These are phyloP conservation scores for Boloria selene DNA, from an alignment of 2,888 invertebrate genomes.

Conservation along the genomic window DNA sequence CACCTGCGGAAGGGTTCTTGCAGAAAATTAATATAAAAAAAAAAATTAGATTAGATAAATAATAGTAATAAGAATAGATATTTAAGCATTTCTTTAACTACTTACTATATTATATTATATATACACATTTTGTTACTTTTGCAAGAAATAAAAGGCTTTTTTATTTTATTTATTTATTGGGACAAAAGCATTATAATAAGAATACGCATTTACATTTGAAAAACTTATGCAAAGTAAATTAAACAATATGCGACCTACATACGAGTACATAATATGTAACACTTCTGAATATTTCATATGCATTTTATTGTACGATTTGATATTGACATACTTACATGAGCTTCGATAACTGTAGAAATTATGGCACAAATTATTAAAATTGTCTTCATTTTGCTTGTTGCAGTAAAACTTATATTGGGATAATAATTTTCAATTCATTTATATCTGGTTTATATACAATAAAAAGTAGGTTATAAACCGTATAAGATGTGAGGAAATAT, in stretches of 20 bases:
- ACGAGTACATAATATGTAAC: background rate
- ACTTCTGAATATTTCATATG: background rate
- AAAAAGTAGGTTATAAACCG: slow-evolving; percentile 6
- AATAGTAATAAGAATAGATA: too few relatives aligned
- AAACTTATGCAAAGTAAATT: background rate
- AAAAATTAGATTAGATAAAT: too few relatives aligned
- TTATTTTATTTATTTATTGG: too few relatives aligned
- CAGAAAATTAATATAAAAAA: too few relatives aligned
- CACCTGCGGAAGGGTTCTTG: too few relatives aligned
- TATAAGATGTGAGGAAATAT: slow-evolving; percentile 9
- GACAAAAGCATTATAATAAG: slow-evolving; percentile 3
- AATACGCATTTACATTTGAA: slow-evolving; percentile 1
- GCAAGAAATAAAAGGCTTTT: too few relatives aligned
- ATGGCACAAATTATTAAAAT: slow-evolving; percentile 19
- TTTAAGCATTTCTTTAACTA: too few relatives aligned
- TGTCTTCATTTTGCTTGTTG: slow-evolving; percentile 23
- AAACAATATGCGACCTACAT: slow-evolving; percentile 10
- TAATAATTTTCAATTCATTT: slow-evolving; percentile 9
- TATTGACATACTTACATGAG: slow-evolving; percentile 42
- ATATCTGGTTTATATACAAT: slow-evolving; percentile 19
- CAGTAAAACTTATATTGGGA: slow-evolving; percentile 1
- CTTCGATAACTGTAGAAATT: slow-evolving; percentile 42
- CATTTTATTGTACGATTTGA: background rate
- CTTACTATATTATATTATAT: too few relatives aligned
- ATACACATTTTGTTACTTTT: too few relatives aligned